Evolutionary conservation across 1,140 invertebrate genomes (phyloP).

Genomic region (Agrypnia vestita): DNA sequence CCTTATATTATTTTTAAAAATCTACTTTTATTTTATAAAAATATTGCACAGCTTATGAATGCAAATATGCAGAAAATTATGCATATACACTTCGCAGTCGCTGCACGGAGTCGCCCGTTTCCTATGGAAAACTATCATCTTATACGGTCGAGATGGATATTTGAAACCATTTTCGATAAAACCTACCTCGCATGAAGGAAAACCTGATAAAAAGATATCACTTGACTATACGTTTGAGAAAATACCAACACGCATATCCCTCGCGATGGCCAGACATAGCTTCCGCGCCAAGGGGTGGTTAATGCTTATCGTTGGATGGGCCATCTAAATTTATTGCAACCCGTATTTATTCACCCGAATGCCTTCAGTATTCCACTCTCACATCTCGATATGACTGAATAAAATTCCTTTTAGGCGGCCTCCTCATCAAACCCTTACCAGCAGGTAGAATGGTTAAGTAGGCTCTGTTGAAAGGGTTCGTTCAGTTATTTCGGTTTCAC

Average conservation of each 20-base stretch:
- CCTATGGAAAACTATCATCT: conserved; percentile 20
- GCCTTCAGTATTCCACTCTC: conserved; percentile 49
- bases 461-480: conserved; percentile 46
- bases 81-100: too few species aligned
- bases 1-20: too few species aligned
- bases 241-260: conserved; percentile 32
- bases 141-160: conserved; percentile 27
- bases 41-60: too few species aligned
- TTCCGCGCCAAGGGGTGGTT: not conserved
- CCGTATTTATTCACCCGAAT: conserved; percentile 56
- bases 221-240: not conserved
- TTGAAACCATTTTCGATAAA: conserved; percentile 23
- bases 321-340: conserved; percentile 59
- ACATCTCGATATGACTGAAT: conserved; percentile 20
- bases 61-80: too few species aligned
- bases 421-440: conserved; percentile 8
- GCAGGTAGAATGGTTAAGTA: conserved; percentile 49
- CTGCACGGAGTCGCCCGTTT: too few species aligned
- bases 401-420: conserved; percentile 17
- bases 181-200: not conserved
- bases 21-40: too few species aligned
- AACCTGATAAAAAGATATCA: conserved; percentile 5
- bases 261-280: not conserved
- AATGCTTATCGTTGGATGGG: conserved; percentile 55
- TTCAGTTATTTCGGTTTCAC: not conserved